Conservation (phyloP, 2,888 invertebrate genomes). For the Thereva unica region DNA sequence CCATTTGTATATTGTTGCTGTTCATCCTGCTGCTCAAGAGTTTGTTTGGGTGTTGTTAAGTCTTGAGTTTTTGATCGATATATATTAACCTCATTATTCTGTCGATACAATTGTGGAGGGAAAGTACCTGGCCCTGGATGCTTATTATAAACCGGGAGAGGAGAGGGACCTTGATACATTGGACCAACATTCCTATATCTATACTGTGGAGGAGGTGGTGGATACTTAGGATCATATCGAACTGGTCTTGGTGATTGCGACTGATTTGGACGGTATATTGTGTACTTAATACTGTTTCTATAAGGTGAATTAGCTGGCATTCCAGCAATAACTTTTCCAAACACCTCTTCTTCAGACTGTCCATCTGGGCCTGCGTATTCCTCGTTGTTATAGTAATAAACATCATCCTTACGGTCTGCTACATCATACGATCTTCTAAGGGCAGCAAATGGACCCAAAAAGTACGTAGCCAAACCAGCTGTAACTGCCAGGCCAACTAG, state of each 20-base stretch:
- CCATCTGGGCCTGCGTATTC: conserved; percentile 68
- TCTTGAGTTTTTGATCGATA: conserved; percentile 30
- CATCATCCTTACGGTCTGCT: conserved; percentile 66
- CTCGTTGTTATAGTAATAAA: conserved; percentile 70
- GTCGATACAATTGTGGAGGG: conserved; percentile 32
- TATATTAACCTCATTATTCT: conserved; percentile 24
- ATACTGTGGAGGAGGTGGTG: conserved; percentile 32
- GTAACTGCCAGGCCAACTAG: conserved; percentile 74
- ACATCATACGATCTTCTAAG: conserved; percentile 68
- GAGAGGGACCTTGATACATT: conserved; percentile 26
- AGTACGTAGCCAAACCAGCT: conserved; percentile 74
- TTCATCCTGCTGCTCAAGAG: conserved; percentile 1
- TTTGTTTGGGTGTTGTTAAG: conserved; percentile 20
- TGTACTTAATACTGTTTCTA: conserved; percentile 50
- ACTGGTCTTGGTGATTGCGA: conserved; percentile 51
- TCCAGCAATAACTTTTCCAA: conserved; percentile 74
- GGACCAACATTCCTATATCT: conserved; percentile 24
- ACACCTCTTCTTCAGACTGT: conserved; percentile 76
- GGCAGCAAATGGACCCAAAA: conserved; percentile 72
- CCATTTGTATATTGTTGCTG: conserved; percentile 5
- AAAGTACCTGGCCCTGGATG: conserved; percentile 13
- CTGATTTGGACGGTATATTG: conserved; percentile 49
- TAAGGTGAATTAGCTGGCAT: conserved; percentile 64
- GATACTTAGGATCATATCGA: conserved; percentile 55
- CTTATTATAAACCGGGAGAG: conserved; percentile 27